Evolutionary conservation across 2,888 invertebrate species (phyloP), one percentile per base, ranked within the genome.

Genomic region (Sarcophaga subvicina): DNA sequence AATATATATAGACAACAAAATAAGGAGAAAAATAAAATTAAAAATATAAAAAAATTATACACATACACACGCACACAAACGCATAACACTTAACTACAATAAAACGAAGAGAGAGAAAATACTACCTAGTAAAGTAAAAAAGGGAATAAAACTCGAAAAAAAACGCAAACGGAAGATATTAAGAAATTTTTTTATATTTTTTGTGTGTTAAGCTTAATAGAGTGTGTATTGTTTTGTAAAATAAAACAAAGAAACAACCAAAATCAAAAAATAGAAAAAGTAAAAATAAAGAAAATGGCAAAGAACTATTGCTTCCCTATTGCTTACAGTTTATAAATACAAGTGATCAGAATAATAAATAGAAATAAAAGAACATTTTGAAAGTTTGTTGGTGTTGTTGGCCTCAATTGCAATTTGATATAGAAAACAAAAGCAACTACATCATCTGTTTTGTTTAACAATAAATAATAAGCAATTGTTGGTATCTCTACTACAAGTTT

Each of bases 1-100:
- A 71, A 80, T 64, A 71, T 80, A 80, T 64, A 71, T 80, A 84
- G 80, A 45, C 60, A 83, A 77, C 64, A 62, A 59, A 54, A 47
- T 62, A 62, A 62, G 22, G n/a, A 22, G 59, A 59, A 59, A 59
- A 17, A 37, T 59, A 59, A 59, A 59, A 37, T 14, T 17, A 59
- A 59, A 59, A 59, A 17, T 59, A 59, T 54, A 76, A 69, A 62
- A 60, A 63, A 76, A 83, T 67, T 78, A 71, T 72, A 78, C 71
- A 62, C 62, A 78, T 66, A 11, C 60, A 37, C 66, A 71, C 20
- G 64, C 76, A 78, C 66, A 78, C 67, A 37, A 73, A 60, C 72
- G 37, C 60, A 54, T 27, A 80, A 54, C 54, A 54, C 54, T 71
- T 37, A 76, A 62, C 20, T 47, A 59, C 25, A 47, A 37, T 17